Base-by-base conservation (phyloP, 2,113 vertebrate genomes). In the Sebastes schlegelii region DNA sequence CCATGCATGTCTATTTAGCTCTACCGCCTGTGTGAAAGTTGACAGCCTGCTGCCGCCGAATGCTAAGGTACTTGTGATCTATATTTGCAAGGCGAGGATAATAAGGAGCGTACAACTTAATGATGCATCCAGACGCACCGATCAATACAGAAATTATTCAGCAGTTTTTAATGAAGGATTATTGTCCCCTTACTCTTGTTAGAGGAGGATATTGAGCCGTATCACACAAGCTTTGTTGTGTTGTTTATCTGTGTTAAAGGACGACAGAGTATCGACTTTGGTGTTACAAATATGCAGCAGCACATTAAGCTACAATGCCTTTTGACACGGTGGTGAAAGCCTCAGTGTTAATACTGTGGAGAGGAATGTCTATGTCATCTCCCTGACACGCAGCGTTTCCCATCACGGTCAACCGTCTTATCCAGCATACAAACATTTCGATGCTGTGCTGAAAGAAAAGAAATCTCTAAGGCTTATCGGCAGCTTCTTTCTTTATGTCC, bases 121-220 rank as follows among this genome's bases (percentile, higher is more conserved):
- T 88, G 69, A 90, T 84, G 81, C 52, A 73, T 55, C 7, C 52
- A 13, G 70, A 86, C 74, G 43, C 63, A 19, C 21, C 48, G 66
- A 89, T 91, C 80, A 84, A 91, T 91, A 60, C 76, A 23, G 48
- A 58, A 48, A n/a, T 75, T 62, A 66, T 70, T 82, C 77, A 86
- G 79, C 86, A 52, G 17, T 68, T 82, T 86, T 79, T 78, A 89
- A 82, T 85, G 61, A 80, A 76, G 54, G 65, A 74, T 80, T 73
- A 72, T 70, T 76, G 34, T 79, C 26, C 45, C 58, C 1, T 0
- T 26, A 23, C n/a, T 83, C 70, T 87, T 72, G 65, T 88, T 84
- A 72, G 55, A 55, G 61, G 11, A 51, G 52, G 11, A 55, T 75
- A 79, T 61, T 87, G 71, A 87, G 64, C 54, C 49, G 52, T 16